Conservation (phyloP, 2,888 invertebrate genomes). For the Drosophila ezoana region DNA sequence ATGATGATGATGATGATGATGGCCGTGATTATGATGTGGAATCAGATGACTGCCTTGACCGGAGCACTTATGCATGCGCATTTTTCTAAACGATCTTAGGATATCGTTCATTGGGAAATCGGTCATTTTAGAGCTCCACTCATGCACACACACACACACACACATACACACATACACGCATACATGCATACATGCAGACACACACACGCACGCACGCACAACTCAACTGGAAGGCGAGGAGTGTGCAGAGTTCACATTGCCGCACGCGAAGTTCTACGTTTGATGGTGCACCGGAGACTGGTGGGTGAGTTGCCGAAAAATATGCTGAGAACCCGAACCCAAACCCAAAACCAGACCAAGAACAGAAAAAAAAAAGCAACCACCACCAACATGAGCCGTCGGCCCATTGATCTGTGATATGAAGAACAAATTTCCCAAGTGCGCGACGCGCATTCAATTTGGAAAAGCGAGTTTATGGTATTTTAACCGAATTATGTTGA, state of each 20-base stretch:
- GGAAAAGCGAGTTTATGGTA: conserved; percentile 41
- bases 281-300: conserved; percentile 82
- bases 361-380: conserved; percentile 13
- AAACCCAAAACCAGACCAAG: conserved; percentile 18
- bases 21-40: conserved; percentile 30
- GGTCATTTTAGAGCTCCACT: conserved; percentile 58
- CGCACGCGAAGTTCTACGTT: conserved; percentile 73
- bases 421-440: conserved; percentile 58
- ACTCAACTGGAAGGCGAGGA: conserved; percentile 3
- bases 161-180: conserved; percentile 12
- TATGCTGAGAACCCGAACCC: conserved; percentile 68
- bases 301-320: conserved; percentile 82
- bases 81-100: conserved; percentile 77
- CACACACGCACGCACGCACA: conserved; percentile 1
- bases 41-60: conserved; percentile 47
- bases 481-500: not conserved
- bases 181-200: conserved; percentile 14
- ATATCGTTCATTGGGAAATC: conserved; percentile 77
- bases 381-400: conserved; percentile 31
- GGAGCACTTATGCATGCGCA: conserved; percentile 71
- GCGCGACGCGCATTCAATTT: conserved; percentile 42
- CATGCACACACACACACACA: conserved; percentile 8
- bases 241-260: conserved; percentile 57
- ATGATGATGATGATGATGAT: conserved; percentile 31
- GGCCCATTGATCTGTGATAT: conserved; percentile 46